Percentiles rank a stretch among this genome's conserved stretches.
phyloP scores from a whole-genome alignment of 2,113 vertebrate species.

The Athene noctua region DNA sequence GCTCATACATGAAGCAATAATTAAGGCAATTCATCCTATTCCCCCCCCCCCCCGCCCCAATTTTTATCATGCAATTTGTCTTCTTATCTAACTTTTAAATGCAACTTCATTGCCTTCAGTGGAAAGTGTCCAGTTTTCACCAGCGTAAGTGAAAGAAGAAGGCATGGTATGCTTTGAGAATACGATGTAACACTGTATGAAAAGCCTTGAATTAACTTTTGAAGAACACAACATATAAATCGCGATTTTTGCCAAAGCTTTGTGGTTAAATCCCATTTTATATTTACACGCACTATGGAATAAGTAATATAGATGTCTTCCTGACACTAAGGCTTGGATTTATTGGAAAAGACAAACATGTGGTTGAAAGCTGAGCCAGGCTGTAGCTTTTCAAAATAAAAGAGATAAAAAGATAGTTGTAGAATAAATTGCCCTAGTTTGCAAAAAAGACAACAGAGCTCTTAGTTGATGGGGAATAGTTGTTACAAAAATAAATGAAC shows the following conservation, averaged over 20 bases:
- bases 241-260: background rate
- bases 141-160: background rate
- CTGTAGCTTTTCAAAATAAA: conserved; percentile 6
- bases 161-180: background rate
- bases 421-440: background rate
- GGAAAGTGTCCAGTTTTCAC: background rate
- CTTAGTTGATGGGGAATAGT: background rate
- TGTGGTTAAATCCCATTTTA: conserved; percentile 26
- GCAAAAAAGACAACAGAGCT: background rate
- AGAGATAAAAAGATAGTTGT: background rate
- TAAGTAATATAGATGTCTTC: conserved; percentile 16
- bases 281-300: background rate
- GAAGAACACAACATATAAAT: background rate
- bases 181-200: background rate
- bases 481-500: background rate
- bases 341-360: conserved; percentile 8
- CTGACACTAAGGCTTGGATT: conserved; percentile 22
- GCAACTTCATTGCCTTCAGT: background rate
- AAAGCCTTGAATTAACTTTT: background rate
- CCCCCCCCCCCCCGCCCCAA: too few species aligned
- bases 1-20: background rate
- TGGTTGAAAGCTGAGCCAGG: background rate
- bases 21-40: background rate
- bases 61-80: background rate
- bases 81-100: background rate